These are phyloP conservation scores for Neodiprion virginianus DNA, from an alignment of 1,140 invertebrate species.

Conservation along the genomic window DNA sequence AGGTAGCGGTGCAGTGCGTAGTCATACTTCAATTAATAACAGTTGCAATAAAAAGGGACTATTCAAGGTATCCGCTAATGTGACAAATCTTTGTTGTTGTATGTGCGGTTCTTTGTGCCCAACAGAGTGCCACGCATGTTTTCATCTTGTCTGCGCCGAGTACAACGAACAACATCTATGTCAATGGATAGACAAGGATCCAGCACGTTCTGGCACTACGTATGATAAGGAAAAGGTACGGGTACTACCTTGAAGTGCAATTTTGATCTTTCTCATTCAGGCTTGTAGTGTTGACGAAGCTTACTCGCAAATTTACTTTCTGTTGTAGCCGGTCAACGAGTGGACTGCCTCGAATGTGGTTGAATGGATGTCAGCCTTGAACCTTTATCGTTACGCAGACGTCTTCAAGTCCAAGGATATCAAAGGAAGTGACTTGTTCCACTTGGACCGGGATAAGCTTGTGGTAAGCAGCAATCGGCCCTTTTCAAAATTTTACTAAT, in stretches of 20 bases:
- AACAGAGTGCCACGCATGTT: conserved; percentile 72
- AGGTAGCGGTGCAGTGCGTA: conserved; percentile 12
- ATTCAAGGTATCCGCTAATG: background rate
- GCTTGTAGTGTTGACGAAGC: background rate
- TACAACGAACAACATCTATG: conserved; percentile 64
- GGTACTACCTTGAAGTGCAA: conserved; percentile 13
- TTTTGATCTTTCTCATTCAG: conserved; percentile 15
- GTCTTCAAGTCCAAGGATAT: conserved; percentile 77
- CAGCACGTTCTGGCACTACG: conserved; percentile 60
- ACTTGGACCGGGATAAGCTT: conserved; percentile 74
- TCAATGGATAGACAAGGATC: conserved; percentile 63
- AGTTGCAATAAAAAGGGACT: conserved; percentile 5
- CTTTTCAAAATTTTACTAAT: conserved; percentile 14
- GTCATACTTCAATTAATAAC: conserved; percentile 19
- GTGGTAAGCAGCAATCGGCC: conserved; percentile 63
- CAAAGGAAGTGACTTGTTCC: conserved; percentile 71
- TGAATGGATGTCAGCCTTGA: conserved; percentile 79
- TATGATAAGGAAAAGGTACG: conserved; percentile 65
- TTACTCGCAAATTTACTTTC: conserved; percentile 20
- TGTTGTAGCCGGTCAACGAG: conserved; percentile 70
- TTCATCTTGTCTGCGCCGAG: conserved; percentile 68
- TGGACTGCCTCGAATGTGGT: conserved; percentile 75
- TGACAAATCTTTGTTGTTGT: conserved; percentile 62
- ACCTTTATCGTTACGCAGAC: conserved; percentile 75
- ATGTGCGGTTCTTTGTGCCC: conserved; percentile 69